phyloP scores from a whole-genome alignment of 2,888 invertebrate species.

The Dryobotodes eremita region DNA sequence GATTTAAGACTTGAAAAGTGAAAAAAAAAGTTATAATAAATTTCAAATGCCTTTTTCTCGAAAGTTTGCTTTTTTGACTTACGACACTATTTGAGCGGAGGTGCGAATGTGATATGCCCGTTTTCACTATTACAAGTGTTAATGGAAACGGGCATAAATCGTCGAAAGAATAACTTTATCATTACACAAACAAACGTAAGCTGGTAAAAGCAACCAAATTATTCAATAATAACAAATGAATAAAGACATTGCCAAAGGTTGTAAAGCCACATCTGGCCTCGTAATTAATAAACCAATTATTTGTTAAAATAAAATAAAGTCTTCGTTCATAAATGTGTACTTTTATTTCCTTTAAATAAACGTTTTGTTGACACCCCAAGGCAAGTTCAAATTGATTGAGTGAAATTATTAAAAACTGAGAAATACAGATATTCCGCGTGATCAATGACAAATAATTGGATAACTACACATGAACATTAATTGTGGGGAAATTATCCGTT shows the following conservation, averaged over 20 bases:
- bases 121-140: too few species aligned
- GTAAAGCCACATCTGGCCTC: slow-evolving; percentile 10
- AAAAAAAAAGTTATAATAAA: too few species aligned
- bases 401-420: slow-evolving; percentile 34
- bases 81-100: too few species aligned
- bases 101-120: too few species aligned
- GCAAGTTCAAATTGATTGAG: slow-evolving; percentile 50
- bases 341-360: slow-evolving; percentile 43
- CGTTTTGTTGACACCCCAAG: slow-evolving; percentile 31
- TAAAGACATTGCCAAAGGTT: slow-evolving; percentile 14
- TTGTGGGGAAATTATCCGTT: slow-evolving; percentile 40
- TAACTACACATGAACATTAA: slow-evolving; percentile 51
- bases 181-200: neutral
- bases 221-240: neutral
- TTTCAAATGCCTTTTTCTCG: too few species aligned
- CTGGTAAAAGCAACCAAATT: neutral
- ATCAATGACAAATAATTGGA: slow-evolving; percentile 68
- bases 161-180: neutral
- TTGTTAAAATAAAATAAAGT: slow-evolving; percentile 20
- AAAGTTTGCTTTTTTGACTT: too few species aligned
- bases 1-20: too few species aligned
- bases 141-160: too few species aligned
- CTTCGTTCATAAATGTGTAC: slow-evolving; percentile 4
- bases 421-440: slow-evolving; percentile 53
- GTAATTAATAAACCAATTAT: slow-evolving; percentile 29